A percentile compares a stretch with the other conserved stretches of the same genome.
phyloP scores from a whole-genome alignment of 2,113 vertebrate genomes.

The Pogonocichla stellata region DNA sequence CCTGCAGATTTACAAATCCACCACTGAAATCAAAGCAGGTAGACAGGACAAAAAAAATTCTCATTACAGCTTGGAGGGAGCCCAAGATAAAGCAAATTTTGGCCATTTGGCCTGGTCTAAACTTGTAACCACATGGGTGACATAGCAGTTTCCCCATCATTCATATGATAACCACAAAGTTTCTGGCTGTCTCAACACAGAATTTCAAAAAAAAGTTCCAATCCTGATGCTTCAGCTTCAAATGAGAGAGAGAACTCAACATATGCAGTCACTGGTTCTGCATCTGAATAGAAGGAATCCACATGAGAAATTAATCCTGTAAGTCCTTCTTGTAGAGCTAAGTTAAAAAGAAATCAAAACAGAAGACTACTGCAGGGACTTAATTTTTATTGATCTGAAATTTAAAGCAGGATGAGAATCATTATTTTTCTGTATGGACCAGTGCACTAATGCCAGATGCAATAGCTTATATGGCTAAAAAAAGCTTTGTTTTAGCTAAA shows the following conservation, averaged over 20 bases:
- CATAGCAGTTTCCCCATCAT: background rate
- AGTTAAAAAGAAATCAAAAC: background rate
- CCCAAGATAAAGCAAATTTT: background rate
- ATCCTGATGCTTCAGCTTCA: background rate
- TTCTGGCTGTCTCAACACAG: background rate
- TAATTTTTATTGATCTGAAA: background rate
- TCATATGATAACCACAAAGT: background rate
- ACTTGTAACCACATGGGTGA: background rate
- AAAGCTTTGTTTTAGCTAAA: background rate
- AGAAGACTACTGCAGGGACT: background rate
- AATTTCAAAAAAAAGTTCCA: background rate
- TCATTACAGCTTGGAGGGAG: background rate
- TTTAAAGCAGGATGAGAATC: background rate
- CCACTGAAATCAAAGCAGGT: background rate
- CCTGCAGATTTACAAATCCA: background rate
- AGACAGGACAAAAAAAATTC: background rate
- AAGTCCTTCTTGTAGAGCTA: background rate
- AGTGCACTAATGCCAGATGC: background rate
- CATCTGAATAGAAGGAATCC: background rate
- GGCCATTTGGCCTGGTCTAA: background rate
- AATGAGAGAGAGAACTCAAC: background rate
- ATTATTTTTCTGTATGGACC: background rate
- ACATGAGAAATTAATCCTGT: background rate
- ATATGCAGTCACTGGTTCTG: background rate
- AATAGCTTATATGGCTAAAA: background rate